phyloP scores from a whole-genome alignment of 2,797 vertebrate species.

The Pseudocheirus occidentalis region DNA sequence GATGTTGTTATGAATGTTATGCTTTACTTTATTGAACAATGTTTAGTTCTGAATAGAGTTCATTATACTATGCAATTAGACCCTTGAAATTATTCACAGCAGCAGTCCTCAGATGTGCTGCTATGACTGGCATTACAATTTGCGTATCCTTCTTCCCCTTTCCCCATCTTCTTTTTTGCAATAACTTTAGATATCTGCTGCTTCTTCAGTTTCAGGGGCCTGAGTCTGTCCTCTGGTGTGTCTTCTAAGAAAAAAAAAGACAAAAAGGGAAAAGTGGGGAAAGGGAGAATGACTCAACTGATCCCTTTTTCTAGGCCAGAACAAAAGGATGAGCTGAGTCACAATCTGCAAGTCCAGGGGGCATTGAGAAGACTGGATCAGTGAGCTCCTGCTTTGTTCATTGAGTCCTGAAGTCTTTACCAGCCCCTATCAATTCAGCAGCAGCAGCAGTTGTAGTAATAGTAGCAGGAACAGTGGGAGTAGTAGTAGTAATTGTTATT shows the following conservation, averaged over 20 bases:
- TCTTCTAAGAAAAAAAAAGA: neutral
- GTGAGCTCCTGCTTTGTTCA: neutral
- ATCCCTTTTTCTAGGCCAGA: neutral
- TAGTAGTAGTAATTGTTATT: no score
- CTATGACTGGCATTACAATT: no score
- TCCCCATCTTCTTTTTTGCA: no score
- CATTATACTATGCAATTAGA: no score
- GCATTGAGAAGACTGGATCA: neutral
- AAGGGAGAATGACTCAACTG: neutral
- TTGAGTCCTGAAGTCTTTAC: neutral
- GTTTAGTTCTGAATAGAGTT: no score
- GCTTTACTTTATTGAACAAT: no score
- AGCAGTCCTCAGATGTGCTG: no score
- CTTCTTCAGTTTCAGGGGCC: neutral
- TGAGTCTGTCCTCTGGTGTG: neutral
- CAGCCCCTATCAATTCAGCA: neutral
- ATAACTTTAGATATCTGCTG: neutral
- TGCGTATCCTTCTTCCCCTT: no score
- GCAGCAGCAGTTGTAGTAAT: neutral
- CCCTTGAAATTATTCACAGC: no score
- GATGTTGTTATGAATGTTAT: no score
- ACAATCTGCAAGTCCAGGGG: neutral
- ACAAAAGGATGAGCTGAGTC: neutral
- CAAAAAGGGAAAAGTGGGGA: neutral
- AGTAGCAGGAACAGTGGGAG: no score